Base-by-base conservation (phyloP, 2,888 invertebrate genomes). In the Stramonita haemastoma region DNA sequence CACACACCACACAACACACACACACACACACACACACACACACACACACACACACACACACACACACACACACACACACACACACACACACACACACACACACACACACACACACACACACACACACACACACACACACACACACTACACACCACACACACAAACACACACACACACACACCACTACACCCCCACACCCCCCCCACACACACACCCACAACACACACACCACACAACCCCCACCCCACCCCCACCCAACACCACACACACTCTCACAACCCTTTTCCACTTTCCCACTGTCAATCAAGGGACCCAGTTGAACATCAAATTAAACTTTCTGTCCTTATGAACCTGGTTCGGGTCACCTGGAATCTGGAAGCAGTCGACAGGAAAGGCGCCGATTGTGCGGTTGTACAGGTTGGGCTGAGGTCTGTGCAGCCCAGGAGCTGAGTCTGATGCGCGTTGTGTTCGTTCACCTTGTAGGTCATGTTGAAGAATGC, bases 291-390 rank as follows among this genome's bases (percentile, higher is more conserved):
- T 8, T 46, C 4, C 46, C 8, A 19, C 81, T 34, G 15, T 34
- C 81, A 17, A 11, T 34, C 66, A 66, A n/a, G 86, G 86, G 60
- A 89, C 77, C 86, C 89, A 89, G 83, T 89, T 89, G 29, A 85
- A 85, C 81, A 83, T 83, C 81, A 83, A 26, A 36, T 83, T 83
- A 36, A 83, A 83, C 46, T 83, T 83, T 26, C 85, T 66, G 73
- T 81, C 86, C 57, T 89, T 89, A 56, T 89, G 89, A 19, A 85
- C 70, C 84, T 91, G 91, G 57, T 92, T 91, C 32, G 91, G 92
- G 89, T 93, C 92, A 19, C 93, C 93, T 0, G 95, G 95, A 87
- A 95, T 94, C 91, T 94, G 92, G 91, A 95, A 95, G 89, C 94
- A 95, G 83, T 93, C 94, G 0, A 95, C 93, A 13, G 95, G 94